Base-by-base conservation (phyloP, 2,888 invertebrate species). In the Rhingia campestris region DNA sequence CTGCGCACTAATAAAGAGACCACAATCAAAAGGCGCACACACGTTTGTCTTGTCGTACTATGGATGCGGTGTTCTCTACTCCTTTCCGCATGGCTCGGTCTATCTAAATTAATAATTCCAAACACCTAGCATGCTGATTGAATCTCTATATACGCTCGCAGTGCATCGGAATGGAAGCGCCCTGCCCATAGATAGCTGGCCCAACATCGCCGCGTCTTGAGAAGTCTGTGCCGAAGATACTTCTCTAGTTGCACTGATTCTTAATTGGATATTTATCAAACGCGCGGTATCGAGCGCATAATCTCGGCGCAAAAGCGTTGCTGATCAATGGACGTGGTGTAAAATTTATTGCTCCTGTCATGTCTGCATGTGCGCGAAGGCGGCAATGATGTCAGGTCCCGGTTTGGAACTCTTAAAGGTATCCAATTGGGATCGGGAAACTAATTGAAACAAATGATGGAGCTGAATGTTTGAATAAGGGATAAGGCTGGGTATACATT, bases 261-360 rank as follows among this genome's bases (percentile, higher is more conserved):
- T 84, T 84, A 84, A 84, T 84, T 84, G 84, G 84, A 84, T 84
- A 84, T 84, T 80, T 80, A 84, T 84, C 84, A 74, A 75, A 54
- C 49, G 59, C 32, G 22, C 53, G 47, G 80, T 80, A 84, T 84
- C 84, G 59, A 30, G 59, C n/a, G 64, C 53, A 37, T 73, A 61
- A 84, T 84, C 80, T 74, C 22, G 6, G 74, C 45, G 73, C 84
- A 74, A 70, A 9, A 80, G 66, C 69, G 70, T 49, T 81, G 47
- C 59, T 80, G 69, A 74, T 80, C 74, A 59, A 7, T 45, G 63
- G 59, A 73, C 58, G 58, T 12, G 37, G 54, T 70, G 70, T 66
- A 61, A 37, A 84, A 84, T 84, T 84, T 80, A 84, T 84, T 70
- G 53, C 80, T 69, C 4, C 74, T 64, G 69, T 54, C 84, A 80